These are phyloP conservation scores for Podargus strigoides DNA, from an alignment of 2,797 vertebrate genomes.

Conservation along the genomic window DNA sequence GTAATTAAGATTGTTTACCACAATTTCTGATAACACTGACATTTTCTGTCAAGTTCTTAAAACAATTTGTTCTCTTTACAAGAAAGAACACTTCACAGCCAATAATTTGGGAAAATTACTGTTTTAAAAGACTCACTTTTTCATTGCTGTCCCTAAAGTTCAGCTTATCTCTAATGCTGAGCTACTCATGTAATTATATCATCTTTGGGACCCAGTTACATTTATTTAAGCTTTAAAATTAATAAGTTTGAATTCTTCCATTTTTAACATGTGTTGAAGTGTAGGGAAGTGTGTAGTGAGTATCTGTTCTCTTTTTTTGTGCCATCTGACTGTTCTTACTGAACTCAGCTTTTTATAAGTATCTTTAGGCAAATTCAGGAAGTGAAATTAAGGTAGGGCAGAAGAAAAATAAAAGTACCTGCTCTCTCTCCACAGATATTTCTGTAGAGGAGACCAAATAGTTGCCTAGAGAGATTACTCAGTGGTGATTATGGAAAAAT, in stretches of 20 bases:
- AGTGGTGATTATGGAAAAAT: neutral
- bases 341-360: neutral
- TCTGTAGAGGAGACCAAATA: neutral
- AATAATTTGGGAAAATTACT: neutral
- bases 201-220: neutral
- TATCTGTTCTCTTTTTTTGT: neutral
- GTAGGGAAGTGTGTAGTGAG: neutral
- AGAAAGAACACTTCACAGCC: neutral
- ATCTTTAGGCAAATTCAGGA: neutral
- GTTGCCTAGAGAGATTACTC: neutral
- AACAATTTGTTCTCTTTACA: neutral
- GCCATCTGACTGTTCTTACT: neutral
- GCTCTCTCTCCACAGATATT: neutral
- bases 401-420: neutral
- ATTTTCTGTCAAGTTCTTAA: slow-evolving; percentile 7
- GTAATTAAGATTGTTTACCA: neutral
- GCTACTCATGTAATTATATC: neutral
- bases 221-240: neutral
- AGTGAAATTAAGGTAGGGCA: neutral
- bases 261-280: neutral
- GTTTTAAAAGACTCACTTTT: neutral
- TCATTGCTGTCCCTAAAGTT: neutral
- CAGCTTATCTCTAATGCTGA: neutral
- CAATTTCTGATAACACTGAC: neutral
- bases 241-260: neutral